Conservation (phyloP, 2,797 vertebrate genomes). For the Eutrigla gurnardus region DNA sequence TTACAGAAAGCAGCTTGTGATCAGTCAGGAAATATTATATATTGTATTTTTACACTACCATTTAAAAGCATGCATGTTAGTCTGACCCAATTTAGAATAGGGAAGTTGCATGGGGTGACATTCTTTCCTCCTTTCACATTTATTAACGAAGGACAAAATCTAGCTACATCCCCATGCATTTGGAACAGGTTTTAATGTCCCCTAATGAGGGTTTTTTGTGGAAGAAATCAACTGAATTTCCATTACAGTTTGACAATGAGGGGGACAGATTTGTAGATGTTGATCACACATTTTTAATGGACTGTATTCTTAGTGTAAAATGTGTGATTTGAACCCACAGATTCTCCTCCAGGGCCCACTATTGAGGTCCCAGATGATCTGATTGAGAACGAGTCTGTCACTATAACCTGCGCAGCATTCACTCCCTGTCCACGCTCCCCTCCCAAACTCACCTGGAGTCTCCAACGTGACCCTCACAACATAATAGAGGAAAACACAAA, state of each 20-base stretch:
- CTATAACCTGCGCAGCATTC: constrained; percentile 66
- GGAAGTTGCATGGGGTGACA: neutral
- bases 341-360: constrained; percentile 28
- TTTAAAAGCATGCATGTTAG: neutral
- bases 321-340: constrained; percentile 32
- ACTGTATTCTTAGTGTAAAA: neutral
- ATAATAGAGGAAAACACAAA: constrained; percentile 32
- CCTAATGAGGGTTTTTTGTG: neutral
- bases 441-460: constrained; percentile 69
- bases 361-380: constrained; percentile 25
- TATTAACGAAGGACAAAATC: neutral
- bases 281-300: neutral
- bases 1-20: neutral
- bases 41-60: neutral
- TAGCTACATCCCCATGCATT: neutral
- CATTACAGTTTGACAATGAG: neutral
- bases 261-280: neutral
- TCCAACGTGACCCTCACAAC: constrained; percentile 20
- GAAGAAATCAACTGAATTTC: neutral
- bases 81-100: neutral
- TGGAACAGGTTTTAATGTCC: neutral
- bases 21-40: neutral
- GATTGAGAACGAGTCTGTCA: constrained; percentile 40
- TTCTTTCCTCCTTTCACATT: neutral
- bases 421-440: constrained; percentile 67